Conservation (phyloP, 2,797 vertebrate genomes). For the Muscicapa striata region DNA sequence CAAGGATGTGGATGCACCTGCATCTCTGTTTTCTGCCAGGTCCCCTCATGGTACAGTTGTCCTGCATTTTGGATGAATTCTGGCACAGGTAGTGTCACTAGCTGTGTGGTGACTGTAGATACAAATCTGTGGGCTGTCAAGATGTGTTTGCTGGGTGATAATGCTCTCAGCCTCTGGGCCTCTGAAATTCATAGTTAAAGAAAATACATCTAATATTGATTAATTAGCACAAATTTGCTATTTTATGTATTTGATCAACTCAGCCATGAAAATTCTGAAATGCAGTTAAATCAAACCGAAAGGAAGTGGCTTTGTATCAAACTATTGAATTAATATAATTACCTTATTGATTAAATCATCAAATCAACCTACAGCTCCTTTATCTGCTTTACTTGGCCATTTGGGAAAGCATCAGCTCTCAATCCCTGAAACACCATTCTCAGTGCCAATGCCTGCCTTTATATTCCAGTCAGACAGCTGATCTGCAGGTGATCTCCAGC, state of each 20-base stretch:
- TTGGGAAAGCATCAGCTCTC: conserved; percentile 2
- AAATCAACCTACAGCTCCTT: conserved; percentile 35
- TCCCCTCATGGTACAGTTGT: rapidly evolving
- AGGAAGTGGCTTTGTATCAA: conserved; percentile 57
- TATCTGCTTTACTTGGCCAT: not conserved
- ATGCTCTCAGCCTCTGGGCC: not conserved
- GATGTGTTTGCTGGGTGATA: not conserved
- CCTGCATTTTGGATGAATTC: not conserved
- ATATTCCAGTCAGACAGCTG: conserved; percentile 9
- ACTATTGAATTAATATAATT: conserved; percentile 60
- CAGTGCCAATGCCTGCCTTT: not conserved
- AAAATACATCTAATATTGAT: conserved; percentile 14
- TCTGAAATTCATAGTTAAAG: not conserved
- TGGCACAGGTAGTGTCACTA: not conserved
- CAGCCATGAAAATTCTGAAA: conserved; percentile 40
- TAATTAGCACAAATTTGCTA: conserved; percentile 22
- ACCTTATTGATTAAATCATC: conserved; percentile 65
- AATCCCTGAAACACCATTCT: not conserved
- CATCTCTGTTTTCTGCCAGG: not conserved
- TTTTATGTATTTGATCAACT: conserved; percentile 44
- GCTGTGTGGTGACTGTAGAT: not conserved
- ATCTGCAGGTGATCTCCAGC: not conserved
- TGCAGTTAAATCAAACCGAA: conserved; percentile 60
- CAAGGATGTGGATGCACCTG: not conserved
- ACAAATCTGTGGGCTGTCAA: not conserved